These are phyloP conservation scores for Lycopodina hypogea DNA, from an alignment of 37 sponge, comb jelly and placozoan genomes.

Conservation along the genomic window DNA sequence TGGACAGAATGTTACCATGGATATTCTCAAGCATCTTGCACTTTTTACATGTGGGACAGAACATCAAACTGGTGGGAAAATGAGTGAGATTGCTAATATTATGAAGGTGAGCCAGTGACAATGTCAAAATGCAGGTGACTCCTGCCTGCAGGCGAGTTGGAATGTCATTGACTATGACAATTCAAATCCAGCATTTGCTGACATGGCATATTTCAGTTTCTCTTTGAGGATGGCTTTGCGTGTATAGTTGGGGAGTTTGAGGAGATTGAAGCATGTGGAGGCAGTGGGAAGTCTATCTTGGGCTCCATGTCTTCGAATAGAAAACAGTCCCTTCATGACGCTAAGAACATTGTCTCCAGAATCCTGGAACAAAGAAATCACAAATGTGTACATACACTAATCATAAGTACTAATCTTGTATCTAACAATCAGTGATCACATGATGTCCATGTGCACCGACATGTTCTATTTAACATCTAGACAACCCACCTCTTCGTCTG, in stretches of 20 bases:
- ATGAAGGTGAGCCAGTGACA: no score
- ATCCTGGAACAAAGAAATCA: conserved; percentile 38
- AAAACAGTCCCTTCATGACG: conserved; percentile 78
- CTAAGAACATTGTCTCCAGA: conserved; percentile 63
- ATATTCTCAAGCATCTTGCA: no score
- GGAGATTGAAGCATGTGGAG: conserved; percentile 97
- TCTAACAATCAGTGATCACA: no score
- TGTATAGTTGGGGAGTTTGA: conserved; percentile 91
- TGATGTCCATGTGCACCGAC: no score
- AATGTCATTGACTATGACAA: conserved; percentile 67
- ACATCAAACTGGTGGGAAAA: no score
- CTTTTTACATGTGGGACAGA: no score
- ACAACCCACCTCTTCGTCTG: conserved; percentile 65
- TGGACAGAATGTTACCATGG: no score
- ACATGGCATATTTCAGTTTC: conserved; percentile 89
- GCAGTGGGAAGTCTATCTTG: conserved; percentile 86
- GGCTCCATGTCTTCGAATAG: conserved; percentile 27
- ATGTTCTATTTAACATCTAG: no score
- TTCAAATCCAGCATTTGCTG: conserved; percentile 94
- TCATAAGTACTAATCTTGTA: background rate
- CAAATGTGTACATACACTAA: background rate
- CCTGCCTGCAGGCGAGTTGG: no score
- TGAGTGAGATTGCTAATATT: no score
- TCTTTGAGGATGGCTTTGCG: conserved; percentile 82
- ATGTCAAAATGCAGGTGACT: no score